Base-by-base conservation (phyloP, 2,888 invertebrate species). In the Smittia sp. region DNA sequence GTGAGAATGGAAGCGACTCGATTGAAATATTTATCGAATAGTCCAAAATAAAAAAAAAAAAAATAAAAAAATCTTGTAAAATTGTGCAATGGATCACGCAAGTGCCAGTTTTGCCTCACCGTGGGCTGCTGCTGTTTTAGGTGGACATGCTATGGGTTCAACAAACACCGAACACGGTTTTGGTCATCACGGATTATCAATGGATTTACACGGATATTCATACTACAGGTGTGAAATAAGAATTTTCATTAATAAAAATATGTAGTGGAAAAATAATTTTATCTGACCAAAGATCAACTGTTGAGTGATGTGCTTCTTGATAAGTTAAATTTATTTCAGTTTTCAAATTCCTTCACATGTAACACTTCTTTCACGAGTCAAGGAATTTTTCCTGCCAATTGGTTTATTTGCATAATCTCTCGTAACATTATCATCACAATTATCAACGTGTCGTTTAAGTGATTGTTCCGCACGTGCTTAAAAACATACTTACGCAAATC, bases 141-240 rank as follows among this genome's bases (percentile, higher is more conserved):
- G 89, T 80, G 87, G 88, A 81, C 84, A 85, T 76, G 78, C 77
- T 73, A 78, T 78, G 77, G 77, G 82, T 78, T 85, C 85, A 79
- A 80, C 75, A 24, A 80, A 80, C 66, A 81, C 85, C 52, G 81
- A 80, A 74, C 81, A 81, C 73, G 80, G 79, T 74, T 77, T 77
- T 75, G 85, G 85, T 78, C 86, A 86, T 80, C 87, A 86, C 77
- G 88, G 86, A 77, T 89, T 91, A 89, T 93, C 94, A 72, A 94
- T 94, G 93, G 94, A 94, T 82, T 87, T 94, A 78, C 94, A 94
- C 83, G 93, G 92, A 78, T 94, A 94, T 83, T 92, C 93, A 75
- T 94, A 94, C 84, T 94, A 94, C 85, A 90, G 93, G 93, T 94
- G 72, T 24, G 72, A 62, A 13, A 2, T 18, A 13, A 15, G 27